phyloP scores from a whole-genome alignment of 53 echinoderm and acorn worm genomes.

The Stichopus horrens region DNA sequence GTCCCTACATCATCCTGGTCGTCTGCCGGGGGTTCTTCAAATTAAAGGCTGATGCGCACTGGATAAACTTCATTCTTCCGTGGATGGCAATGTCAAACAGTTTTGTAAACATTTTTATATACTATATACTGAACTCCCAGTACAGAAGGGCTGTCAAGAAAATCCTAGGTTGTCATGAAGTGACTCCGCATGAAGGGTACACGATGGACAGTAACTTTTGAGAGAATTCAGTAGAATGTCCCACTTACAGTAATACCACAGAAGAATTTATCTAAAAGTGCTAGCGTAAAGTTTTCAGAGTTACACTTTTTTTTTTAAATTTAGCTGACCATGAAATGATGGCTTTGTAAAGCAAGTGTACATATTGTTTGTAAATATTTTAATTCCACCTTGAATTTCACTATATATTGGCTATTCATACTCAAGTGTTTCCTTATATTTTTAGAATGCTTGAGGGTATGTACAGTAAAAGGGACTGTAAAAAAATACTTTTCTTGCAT shows the following conservation, averaged over 20 bases:
- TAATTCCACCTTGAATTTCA: too few relatives aligned
- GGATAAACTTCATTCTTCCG: conserved; percentile 40
- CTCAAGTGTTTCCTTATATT: too few relatives aligned
- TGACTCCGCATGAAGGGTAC: background rate
- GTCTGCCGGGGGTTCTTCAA: conserved; percentile 8
- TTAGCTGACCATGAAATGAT: background rate
- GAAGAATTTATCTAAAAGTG: background rate
- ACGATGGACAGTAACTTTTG: conserved; percentile 13
- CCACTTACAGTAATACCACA: background rate
- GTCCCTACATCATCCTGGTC: conserved; percentile 38
- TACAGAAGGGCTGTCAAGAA: conserved; percentile 25
- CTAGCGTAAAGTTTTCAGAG: background rate
- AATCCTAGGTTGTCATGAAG: background rate
- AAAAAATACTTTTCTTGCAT: too few relatives aligned
- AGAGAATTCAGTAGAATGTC: too few relatives aligned
- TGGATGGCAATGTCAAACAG: conserved; percentile 57
- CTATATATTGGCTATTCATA: too few relatives aligned
- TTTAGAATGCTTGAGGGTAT: too few relatives aligned
- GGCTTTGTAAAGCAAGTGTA: too few relatives aligned
- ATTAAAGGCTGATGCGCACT: background rate
- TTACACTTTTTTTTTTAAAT: background rate
- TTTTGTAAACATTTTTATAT: conserved; percentile 45
- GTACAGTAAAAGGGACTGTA: too few relatives aligned
- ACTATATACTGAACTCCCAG: conserved; percentile 24
- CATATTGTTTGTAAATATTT: too few relatives aligned